Conservation (phyloP, 2,797 vertebrate species). For the Potorous gilbertii region DNA sequence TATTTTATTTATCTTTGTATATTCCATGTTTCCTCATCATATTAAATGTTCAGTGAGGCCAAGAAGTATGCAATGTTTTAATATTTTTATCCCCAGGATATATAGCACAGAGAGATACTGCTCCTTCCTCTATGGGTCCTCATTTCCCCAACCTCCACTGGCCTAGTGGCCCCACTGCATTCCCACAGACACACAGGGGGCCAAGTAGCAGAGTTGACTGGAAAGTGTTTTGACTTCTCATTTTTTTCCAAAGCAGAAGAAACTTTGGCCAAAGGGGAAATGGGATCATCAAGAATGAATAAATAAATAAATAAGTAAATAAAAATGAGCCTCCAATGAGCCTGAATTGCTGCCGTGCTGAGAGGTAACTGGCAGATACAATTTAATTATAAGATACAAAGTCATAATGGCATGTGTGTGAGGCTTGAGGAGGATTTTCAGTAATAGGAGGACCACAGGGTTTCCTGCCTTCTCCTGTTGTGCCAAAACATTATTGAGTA, state of each 20-base stretch:
- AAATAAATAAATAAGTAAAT: slow-evolving; percentile 78
- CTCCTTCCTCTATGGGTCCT: background rate
- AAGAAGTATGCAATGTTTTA: background rate
- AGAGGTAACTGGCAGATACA: slow-evolving; percentile 82
- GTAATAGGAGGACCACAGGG: slow-evolving; percentile 75
- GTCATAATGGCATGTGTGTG: slow-evolving; percentile 66
- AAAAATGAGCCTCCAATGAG: slow-evolving; percentile 68
- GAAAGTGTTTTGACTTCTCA: background rate
- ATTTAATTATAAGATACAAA: slow-evolving; percentile 83
- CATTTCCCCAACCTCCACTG: background rate
- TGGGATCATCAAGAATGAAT: slow-evolving; percentile 68
- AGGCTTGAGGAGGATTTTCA: slow-evolving; percentile 71
- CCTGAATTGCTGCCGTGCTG: slow-evolving; percentile 82
- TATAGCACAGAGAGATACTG: background rate
- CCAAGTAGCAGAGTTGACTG: background rate
- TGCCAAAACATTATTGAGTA: background rate
- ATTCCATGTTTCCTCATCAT: background rate
- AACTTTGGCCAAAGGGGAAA: background rate
- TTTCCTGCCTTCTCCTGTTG: slow-evolving; percentile 61
- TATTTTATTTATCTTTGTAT: background rate
- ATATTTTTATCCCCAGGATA: background rate
- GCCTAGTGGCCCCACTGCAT: too few relatives aligned
- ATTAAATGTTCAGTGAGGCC: background rate
- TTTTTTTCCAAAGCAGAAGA: slow-evolving; percentile 31
- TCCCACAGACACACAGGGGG: background rate